phyloP scores from a whole-genome alignment of 64 coral and sea anemone genomes.

The Pocillopora verrucosa region DNA sequence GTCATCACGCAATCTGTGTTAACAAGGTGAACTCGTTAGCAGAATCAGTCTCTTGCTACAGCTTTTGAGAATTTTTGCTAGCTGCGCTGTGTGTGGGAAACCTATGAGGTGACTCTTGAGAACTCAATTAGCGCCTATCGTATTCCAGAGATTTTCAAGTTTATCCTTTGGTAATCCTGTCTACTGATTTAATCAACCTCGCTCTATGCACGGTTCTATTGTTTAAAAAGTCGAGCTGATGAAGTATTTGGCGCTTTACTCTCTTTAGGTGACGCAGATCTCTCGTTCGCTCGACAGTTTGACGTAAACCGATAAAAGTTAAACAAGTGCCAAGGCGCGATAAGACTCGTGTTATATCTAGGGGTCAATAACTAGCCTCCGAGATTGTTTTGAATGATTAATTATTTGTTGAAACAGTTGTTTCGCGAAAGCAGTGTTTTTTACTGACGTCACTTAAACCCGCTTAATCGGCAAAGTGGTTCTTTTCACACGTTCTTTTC shows the following conservation, averaged over 20 bases:
- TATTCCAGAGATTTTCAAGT: neutral
- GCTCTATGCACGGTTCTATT: neutral
- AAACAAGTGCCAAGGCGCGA: too few relatives aligned
- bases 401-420: too few relatives aligned
- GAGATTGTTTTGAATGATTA: too few relatives aligned
- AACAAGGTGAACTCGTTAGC: too few relatives aligned
- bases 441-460: neutral
- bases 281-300: too few relatives aligned
- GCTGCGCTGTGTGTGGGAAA: neutral
- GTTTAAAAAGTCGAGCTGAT: neutral
- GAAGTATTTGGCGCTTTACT: neutral
- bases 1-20: too few relatives aligned
- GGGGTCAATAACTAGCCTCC: too few relatives aligned
- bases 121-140: neutral
- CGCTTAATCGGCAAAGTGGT: neutral
- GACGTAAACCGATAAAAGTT: too few relatives aligned
- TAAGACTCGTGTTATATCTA: too few relatives aligned
- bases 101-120: neutral
- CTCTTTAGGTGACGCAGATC: neutral
- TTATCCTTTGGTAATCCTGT: neutral
- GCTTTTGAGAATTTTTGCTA: neutral
- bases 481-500: slow-evolving; percentile 2
- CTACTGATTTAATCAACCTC: neutral
- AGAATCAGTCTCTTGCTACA: too few relatives aligned
- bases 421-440: neutral